Percentiles rank a stretch among this genome's conserved stretches.
phyloP scores from a whole-genome alignment of 2,888 invertebrate species.

The Scelioninae gen. 1 region DNA sequence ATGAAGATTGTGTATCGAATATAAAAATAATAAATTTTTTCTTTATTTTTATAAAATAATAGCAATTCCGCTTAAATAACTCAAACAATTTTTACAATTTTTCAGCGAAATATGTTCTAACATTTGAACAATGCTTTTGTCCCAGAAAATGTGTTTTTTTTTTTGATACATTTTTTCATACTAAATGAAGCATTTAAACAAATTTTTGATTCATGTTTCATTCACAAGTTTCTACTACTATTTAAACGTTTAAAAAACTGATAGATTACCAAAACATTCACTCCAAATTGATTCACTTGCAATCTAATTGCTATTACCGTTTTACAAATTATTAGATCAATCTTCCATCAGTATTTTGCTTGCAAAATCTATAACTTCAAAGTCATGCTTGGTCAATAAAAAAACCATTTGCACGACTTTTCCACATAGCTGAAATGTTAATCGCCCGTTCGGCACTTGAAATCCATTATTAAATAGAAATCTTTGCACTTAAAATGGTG shows the following conservation, averaged over 20 bases:
- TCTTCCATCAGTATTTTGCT: slow-evolving; percentile 9
- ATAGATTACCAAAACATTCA: not conserved
- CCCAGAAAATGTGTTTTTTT: no score
- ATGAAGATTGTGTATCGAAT: no score
- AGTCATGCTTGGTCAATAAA: slow-evolving; percentile 43
- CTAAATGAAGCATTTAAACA: no score
- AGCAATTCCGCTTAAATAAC: no score
- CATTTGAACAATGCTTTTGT: no score
- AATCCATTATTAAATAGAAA: slow-evolving; percentile 23
- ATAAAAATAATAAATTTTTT: no score
- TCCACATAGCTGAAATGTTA: slow-evolving; percentile 32
- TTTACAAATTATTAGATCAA: slow-evolving; percentile 24
- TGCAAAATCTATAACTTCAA: slow-evolving; percentile 42
- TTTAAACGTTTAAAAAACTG: not conserved
- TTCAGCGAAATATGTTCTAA: no score
- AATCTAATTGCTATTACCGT: slow-evolving; percentile 34
- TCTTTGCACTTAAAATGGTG: not conserved
- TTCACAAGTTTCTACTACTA: no score
- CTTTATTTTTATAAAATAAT: no score
- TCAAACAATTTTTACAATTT: no score
- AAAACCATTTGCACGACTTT: slow-evolving; percentile 8
- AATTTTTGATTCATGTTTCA: no score
- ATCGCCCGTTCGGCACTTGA: not conserved
- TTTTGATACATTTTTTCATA: no score
- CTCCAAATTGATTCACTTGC: slow-evolving; percentile 19